phyloP scores from a whole-genome alignment of 2,113 vertebrate genomes.

The Piliocolobus tephrosceles region DNA sequence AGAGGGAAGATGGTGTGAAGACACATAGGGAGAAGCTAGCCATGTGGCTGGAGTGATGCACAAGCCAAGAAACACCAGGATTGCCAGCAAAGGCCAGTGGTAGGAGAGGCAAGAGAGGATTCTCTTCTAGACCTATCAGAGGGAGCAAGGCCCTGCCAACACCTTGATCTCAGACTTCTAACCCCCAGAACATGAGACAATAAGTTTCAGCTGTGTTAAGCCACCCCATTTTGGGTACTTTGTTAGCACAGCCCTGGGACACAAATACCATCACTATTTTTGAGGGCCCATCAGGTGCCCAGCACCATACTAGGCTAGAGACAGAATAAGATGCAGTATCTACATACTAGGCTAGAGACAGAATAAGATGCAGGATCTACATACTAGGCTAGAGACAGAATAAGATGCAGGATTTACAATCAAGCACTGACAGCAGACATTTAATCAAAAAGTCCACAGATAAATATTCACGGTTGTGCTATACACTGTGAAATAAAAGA shows the following conservation, averaged over 20 bases:
- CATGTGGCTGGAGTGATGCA: rapidly evolving
- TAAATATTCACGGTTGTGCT: not conserved
- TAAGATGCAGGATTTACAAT: not conserved
- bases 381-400: not conserved
- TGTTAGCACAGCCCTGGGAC: not conserved
- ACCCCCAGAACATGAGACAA: not conserved
- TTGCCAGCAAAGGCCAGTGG: not conserved
- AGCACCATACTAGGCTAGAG: not conserved
- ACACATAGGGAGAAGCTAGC: not conserved
- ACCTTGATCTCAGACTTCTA: not conserved
- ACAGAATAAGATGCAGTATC: too few species aligned
- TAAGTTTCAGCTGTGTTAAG: not conserved
- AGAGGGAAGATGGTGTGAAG: not conserved
- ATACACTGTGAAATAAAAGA: not conserved
- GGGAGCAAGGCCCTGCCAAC: not conserved
- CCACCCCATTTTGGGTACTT: not conserved
- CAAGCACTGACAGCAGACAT: not conserved
- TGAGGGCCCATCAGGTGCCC: not conserved
- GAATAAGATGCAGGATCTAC: not conserved
- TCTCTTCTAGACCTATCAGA: not conserved
- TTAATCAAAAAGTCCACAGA: not conserved
- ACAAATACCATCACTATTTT: not conserved
- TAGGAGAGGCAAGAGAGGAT: not conserved
- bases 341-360: not conserved
- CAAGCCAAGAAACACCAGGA: not conserved